Conservation (phyloP, 2,888 invertebrate genomes). For the Idaea dimidiata region DNA sequence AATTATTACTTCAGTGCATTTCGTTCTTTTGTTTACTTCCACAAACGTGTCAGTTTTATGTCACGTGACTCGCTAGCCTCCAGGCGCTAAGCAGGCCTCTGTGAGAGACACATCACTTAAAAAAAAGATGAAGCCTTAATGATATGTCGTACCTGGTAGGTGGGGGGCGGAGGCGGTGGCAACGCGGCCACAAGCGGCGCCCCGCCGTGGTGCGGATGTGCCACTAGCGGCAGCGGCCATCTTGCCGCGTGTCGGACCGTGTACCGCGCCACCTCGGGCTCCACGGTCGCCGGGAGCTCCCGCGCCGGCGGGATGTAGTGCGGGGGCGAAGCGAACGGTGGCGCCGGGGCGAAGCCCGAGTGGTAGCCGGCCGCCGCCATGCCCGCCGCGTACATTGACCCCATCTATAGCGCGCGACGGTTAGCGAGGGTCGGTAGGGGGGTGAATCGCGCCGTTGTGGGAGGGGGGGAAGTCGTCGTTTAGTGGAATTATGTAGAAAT, state of each 20-base stretch:
- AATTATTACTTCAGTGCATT: no score
- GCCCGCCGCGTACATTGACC: constrained; percentile 71
- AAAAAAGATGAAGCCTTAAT: no score
- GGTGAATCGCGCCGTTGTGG: no score
- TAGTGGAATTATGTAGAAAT: no score
- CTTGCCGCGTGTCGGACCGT: constrained; percentile 84
- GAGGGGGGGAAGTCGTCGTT: background rate
- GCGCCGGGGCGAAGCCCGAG: constrained; percentile 65
- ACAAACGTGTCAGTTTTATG: no score
- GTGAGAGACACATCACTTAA: no score
- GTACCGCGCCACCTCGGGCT: constrained; percentile 43
- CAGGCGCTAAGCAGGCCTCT: no score
- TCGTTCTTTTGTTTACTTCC: no score
- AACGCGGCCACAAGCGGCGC: constrained; percentile 76
- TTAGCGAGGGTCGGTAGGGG: no score
- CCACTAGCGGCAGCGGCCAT: constrained; percentile 83
- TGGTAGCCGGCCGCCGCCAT: constrained; percentile 61
- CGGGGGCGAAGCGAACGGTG: constrained; percentile 54
- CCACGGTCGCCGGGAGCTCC: constrained; percentile 32
- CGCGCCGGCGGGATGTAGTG: constrained; percentile 45
- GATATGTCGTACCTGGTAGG: no score
- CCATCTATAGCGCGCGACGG: constrained; percentile 53
- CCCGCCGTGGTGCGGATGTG: no score
- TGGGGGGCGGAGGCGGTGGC: constrained; percentile 64
- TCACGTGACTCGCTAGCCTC: no score